Percentiles rank a stretch among this genome's conserved stretches.
Conservation (phyloP, 2,113 vertebrate genomes). For the Pampusana beccarii region DNA sequence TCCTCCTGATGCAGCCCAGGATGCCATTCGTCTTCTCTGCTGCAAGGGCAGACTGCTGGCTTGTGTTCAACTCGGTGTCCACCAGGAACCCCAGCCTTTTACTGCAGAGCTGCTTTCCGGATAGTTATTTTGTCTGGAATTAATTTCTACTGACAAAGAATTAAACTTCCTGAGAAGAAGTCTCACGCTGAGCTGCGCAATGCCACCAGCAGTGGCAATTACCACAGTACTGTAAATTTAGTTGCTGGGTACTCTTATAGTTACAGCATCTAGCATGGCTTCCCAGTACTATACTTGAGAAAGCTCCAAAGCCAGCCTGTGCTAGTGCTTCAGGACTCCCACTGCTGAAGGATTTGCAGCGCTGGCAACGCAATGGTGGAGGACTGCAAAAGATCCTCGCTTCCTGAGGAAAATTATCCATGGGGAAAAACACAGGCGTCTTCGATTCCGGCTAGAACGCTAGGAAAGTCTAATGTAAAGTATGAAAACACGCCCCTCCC, state of each 20-base stretch:
- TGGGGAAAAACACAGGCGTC: neutral
- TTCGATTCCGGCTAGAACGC: neutral
- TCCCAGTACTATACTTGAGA: fast-evolving
- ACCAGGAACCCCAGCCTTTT: neutral
- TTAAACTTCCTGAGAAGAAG: neutral
- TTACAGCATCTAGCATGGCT: neutral
- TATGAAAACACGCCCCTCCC: neutral
- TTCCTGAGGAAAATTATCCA: neutral
- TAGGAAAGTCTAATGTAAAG: neutral
- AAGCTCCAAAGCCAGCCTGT: neutral
- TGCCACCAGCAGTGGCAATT: neutral
- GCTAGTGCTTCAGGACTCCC: neutral
- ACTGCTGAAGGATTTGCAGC: neutral
- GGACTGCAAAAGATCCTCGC: neutral
- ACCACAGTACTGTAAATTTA: neutral
- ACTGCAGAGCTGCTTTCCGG: neutral
- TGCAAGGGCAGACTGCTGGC: too few species aligned
- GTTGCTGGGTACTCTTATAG: too few species aligned
- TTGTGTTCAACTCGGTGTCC: neutral
- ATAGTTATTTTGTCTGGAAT: neutral
- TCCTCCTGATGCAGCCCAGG: too few species aligned
- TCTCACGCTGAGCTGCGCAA: neutral
- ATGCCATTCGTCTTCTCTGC: too few species aligned
- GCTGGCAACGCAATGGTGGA: neutral
- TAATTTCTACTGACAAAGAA: neutral